phyloP scores from a whole-genome alignment of 2,888 invertebrate species.

The Drosophila infuscata region DNA sequence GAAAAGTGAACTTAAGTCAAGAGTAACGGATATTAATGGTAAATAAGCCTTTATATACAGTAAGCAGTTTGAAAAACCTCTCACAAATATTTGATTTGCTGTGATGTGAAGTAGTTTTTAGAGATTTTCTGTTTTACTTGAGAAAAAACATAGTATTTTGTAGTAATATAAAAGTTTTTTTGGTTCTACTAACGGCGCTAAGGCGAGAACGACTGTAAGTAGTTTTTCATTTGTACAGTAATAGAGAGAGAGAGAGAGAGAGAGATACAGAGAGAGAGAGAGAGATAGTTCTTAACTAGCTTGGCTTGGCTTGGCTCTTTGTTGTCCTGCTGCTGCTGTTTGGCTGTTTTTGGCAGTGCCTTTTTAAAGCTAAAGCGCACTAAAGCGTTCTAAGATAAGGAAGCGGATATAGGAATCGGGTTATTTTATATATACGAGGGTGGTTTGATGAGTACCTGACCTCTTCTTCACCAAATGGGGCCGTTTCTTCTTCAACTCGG shows the following conservation, averaged over 20 bases:
- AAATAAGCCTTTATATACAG: constrained; percentile 65
- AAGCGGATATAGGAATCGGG: constrained; percentile 17
- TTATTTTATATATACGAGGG: not conserved
- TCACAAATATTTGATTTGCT: constrained; percentile 76
- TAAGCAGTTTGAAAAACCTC: constrained; percentile 79
- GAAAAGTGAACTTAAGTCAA: constrained; percentile 23
- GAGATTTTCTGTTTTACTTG: constrained; percentile 62
- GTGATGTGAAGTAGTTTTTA: constrained; percentile 73
- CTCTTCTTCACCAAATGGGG: too few relatives aligned
- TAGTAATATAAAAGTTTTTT: constrained; percentile 5
- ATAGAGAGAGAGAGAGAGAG: not conserved
- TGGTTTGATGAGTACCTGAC: too few relatives aligned
- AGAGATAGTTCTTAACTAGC: constrained; percentile 14
- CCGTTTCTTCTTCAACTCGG: too few relatives aligned
- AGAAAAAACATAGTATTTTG: constrained; percentile 34
- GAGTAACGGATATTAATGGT: constrained; percentile 16
- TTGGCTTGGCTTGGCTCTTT: constrained; percentile 50
- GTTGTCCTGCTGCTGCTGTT: constrained; percentile 53
- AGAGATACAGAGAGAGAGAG: not conserved
- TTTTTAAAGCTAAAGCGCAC: constrained; percentile 66
- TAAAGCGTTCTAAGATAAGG: constrained; percentile 31
- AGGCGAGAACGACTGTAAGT: constrained; percentile 50
- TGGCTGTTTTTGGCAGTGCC: constrained; percentile 61
- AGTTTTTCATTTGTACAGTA: constrained; percentile 27
- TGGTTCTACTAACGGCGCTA: constrained; percentile 26